Conservation (phyloP, 2,113 vertebrate genomes). For the Eretmochelys imbricata region DNA sequence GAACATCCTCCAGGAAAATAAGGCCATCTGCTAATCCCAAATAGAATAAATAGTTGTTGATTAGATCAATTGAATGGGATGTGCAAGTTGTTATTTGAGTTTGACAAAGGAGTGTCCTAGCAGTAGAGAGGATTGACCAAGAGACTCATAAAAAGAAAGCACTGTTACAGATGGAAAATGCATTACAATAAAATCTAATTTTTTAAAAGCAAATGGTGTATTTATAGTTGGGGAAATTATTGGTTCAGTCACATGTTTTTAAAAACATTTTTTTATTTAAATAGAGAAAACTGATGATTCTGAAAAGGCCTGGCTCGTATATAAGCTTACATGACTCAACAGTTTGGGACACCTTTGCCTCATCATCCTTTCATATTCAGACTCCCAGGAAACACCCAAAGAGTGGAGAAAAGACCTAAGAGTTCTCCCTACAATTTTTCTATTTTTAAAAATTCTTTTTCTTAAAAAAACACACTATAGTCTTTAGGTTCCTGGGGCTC, state of each 20-base stretch:
- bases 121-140: not conserved
- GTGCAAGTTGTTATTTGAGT: conserved; percentile 14
- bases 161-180: not conserved
- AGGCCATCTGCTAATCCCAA: not conserved
- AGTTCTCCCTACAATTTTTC: not conserved
- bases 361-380: not conserved
- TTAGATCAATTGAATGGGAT: not conserved
- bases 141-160: not conserved
- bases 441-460: not conserved
- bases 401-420: not conserved
- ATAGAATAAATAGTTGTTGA: not conserved
- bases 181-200: not conserved
- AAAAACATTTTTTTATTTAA: not conserved
- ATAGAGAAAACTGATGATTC: not conserved
- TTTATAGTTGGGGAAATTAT: not conserved
- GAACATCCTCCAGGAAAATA: not conserved
- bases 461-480: not conserved
- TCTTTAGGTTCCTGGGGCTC: not conserved
- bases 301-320: not conserved
- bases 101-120: not conserved
- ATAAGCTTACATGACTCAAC: not conserved
- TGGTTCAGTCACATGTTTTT: not conserved
- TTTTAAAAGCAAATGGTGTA: not conserved
- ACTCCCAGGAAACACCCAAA: not conserved
- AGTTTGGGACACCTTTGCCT: not conserved